Evolutionary conservation across 1,140 invertebrate species (phyloP).

Genomic region (Philopotamus ludificatus): DNA sequence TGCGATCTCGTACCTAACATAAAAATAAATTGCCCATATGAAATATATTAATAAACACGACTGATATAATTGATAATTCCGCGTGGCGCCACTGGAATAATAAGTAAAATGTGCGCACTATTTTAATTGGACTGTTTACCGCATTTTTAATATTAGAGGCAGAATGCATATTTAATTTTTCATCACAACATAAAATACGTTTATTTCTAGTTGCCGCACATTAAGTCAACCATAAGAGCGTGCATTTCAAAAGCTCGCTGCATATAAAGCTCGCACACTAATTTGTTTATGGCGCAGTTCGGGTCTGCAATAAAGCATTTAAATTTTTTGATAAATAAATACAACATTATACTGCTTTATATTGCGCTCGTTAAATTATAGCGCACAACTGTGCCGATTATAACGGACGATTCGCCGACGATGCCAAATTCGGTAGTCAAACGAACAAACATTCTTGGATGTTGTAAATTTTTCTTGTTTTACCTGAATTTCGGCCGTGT

Average conservation of each 20-base stretch:
- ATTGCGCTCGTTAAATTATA: no score
- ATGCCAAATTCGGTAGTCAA: background rate
- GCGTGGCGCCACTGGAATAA: no score
- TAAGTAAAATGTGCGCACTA: no score
- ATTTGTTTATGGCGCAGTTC: slow-evolving; percentile 30
- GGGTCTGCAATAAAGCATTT: slow-evolving; percentile 17
- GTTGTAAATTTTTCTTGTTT: background rate
- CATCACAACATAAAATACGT: background rate
- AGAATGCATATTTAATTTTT: background rate
- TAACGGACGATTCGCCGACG: no score
- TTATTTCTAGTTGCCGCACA: background rate
- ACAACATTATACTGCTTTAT: background rate
- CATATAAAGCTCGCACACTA: slow-evolving; percentile 12
- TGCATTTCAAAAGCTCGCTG: slow-evolving; percentile 12
- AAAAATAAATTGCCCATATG: no score
- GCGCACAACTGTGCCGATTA: no score
- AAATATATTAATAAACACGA: no score
- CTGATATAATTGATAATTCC: no score
- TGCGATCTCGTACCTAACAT: no score
- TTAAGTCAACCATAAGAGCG: background rate
- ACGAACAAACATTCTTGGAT: background rate
- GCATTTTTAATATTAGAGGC: background rate
- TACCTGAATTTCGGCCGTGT: background rate
- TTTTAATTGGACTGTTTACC: background rate
- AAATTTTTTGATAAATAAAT: background rate